phyloP scores from a whole-genome alignment of 1,140 invertebrate species.

The Sitodiplosis mosellana region DNA sequence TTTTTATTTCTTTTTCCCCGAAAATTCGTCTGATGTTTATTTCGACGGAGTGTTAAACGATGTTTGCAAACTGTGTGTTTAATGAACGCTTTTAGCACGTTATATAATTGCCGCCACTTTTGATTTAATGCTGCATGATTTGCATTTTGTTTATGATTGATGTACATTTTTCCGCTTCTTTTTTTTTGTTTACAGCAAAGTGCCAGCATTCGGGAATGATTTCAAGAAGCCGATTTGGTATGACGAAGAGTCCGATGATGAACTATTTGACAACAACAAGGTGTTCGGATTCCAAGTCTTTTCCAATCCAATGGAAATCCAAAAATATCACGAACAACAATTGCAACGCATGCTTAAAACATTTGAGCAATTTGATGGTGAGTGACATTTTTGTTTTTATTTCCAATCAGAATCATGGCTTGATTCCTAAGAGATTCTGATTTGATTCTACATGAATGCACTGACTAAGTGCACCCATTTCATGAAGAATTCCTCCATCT shows the following conservation, averaged over 20 bases:
- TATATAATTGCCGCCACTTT: too few relatives aligned
- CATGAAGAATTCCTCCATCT: background rate
- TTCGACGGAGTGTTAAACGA: too few relatives aligned
- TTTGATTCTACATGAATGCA: background rate
- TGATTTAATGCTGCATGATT: too few relatives aligned
- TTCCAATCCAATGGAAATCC: constrained; percentile 27
- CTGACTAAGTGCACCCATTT: background rate
- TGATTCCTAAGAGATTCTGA: background rate
- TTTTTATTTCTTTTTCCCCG: too few relatives aligned
- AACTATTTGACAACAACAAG: constrained; percentile 23
- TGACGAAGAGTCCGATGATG: constrained; percentile 24
- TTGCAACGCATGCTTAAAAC: constrained; percentile 24
- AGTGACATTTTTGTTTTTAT: too few relatives aligned
- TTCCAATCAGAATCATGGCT: too few relatives aligned
- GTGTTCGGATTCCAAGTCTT: constrained; percentile 26
- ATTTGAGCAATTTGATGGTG: constrained; percentile 19
- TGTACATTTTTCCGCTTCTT: too few relatives aligned
- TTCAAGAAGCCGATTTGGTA: constrained; percentile 24
- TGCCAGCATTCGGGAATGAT: constrained; percentile 8
- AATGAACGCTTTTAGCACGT: too few relatives aligned
- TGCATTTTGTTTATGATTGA: too few relatives aligned
- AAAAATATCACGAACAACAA: constrained; percentile 28
- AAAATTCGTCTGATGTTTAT: too few relatives aligned
- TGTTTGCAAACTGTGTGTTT: too few relatives aligned
- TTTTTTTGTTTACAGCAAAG: too few relatives aligned